These are phyloP conservation scores for Formicarius rufipectus DNA, from an alignment of 2,113 vertebrate genomes.

Conservation along the genomic window DNA sequence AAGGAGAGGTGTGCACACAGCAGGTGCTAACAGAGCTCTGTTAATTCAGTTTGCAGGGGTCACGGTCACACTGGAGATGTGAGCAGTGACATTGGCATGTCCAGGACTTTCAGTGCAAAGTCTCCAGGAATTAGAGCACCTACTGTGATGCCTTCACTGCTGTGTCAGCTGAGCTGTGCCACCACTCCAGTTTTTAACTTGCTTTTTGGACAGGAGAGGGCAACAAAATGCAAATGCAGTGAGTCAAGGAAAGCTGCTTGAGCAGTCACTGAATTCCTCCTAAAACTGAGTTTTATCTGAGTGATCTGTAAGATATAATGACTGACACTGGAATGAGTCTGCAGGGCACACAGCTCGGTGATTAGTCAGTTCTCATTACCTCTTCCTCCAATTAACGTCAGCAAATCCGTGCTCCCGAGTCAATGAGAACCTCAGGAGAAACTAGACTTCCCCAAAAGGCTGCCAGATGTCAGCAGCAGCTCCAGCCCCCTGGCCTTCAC, in stretches of 20 bases:
- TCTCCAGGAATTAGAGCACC: not conserved
- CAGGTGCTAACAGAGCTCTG: not conserved
- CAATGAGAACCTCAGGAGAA: not conserved
- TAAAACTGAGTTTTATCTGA: not conserved
- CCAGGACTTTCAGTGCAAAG: not conserved
- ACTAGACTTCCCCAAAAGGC: not conserved
- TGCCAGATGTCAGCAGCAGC: conserved; percentile 8
- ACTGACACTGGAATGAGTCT: not conserved
- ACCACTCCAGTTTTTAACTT: not conserved
- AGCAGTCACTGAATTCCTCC: not conserved
- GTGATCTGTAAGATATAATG: not conserved
- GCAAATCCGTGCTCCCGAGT: not conserved
- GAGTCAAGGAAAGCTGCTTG: not conserved
- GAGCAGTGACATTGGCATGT: not conserved
- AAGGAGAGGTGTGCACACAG: not conserved
- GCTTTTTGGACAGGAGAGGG: not conserved
- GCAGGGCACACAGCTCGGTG: not conserved
- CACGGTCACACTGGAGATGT: not conserved
- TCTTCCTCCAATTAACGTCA: not conserved
- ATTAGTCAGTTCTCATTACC: conserved; percentile 39
- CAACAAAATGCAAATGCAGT: not conserved
- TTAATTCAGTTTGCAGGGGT: not conserved
- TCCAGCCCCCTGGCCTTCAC: not conserved
- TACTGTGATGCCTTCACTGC: not conserved
- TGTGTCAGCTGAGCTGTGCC: not conserved